Conservation (phyloP, 2,113 vertebrate species). For the Phylloscopus whistleri region DNA sequence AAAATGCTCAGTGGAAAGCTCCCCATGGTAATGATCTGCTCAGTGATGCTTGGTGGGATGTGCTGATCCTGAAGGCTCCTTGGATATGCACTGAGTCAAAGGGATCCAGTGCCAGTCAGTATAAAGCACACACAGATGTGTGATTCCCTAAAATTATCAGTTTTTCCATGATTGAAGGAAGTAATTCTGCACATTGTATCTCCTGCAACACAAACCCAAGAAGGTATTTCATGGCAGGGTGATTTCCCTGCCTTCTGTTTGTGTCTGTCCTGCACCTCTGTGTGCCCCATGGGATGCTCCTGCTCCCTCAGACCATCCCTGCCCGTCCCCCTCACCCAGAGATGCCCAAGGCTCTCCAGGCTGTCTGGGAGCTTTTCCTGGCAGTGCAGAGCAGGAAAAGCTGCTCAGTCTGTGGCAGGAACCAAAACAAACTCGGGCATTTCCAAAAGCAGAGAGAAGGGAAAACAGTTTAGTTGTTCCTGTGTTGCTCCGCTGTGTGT, state of each 20-base stretch:
- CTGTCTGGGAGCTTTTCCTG: background rate
- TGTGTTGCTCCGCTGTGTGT: background rate
- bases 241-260: background rate
- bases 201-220: background rate
- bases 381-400: background rate
- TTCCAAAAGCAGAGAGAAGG: background rate
- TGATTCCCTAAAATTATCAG: background rate
- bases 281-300: background rate
- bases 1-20: background rate
- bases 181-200: background rate
- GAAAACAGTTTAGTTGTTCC: background rate
- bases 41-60: background rate
- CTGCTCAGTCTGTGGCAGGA: background rate
- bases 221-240: background rate
- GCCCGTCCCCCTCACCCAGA: background rate
- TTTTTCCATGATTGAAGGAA: background rate
- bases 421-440: background rate
- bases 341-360: background rate
- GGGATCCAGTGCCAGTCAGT: background rate
- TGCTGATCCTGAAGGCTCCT: background rate
- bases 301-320: background rate
- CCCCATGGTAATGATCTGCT: background rate
- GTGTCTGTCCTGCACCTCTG: background rate
- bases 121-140: accelerated
- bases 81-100: background rate